A percentile compares a stretch with the other conserved stretches of the same genome.
These are phyloP conservation scores for Drosophila ficusphila DNA, from an alignment of 1,140 invertebrate genomes.

Conservation along the genomic window DNA sequence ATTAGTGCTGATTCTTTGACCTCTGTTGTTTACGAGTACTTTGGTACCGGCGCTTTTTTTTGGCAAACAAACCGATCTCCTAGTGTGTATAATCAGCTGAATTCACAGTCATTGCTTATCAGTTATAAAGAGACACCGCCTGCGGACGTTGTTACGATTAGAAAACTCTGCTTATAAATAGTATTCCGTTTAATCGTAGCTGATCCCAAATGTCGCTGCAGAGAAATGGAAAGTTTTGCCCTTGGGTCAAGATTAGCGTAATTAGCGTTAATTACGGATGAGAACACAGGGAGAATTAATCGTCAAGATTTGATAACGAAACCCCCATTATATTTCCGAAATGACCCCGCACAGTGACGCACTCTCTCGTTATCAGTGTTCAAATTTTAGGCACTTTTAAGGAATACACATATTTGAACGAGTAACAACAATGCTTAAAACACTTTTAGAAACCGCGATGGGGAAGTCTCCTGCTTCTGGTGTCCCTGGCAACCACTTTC, in stretches of 20 bases:
- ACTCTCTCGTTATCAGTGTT: constrained; percentile 6
- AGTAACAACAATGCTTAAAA: background rate
- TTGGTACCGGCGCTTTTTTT: constrained; percentile 1
- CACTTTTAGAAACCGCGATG: constrained; percentile 60
- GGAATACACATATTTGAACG: background rate
- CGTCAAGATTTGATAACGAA: constrained; percentile 9
- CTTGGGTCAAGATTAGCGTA: constrained; percentile 20
- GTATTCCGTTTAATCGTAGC: constrained; percentile 2
- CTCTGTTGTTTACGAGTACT: constrained; percentile 9
- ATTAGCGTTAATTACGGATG: constrained; percentile 39
- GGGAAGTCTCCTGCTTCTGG: constrained; percentile 61
- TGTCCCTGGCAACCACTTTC: constrained; percentile 87
- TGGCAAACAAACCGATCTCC: constrained; percentile 12
- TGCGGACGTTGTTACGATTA: background rate
- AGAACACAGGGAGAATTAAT: constrained; percentile 10
- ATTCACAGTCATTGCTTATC: constrained; percentile 30
- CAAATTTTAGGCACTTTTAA: background rate
- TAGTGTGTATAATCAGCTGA: constrained; percentile 10
- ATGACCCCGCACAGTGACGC: constrained; percentile 39
- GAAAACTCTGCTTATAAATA: constrained; percentile 15
- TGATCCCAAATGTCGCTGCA: constrained; percentile 4
- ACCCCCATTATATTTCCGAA: background rate
- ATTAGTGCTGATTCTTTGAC: constrained; percentile 5
- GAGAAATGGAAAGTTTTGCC: constrained; percentile 37
- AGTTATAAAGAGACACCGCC: constrained; percentile 33